Evolutionary conservation across 2,797 vertebrate species (phyloP).

Genomic region (Vireo griseus): DNA sequence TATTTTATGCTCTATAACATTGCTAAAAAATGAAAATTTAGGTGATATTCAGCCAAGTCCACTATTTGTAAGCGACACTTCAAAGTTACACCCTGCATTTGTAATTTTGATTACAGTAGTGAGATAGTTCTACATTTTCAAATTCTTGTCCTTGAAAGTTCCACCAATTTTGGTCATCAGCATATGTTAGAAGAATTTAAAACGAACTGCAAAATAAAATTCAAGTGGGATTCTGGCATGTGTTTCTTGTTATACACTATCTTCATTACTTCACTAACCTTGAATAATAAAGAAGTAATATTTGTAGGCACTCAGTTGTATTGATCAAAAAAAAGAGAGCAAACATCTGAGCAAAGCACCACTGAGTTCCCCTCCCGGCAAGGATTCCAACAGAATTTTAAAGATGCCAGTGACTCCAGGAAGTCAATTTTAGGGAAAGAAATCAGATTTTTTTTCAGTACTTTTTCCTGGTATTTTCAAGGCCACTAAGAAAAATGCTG

Average conservation of each 20-base stretch:
- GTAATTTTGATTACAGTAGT: not conserved
- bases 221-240: not conserved
- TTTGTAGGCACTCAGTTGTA: not conserved
- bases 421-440: not conserved
- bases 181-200: not conserved
- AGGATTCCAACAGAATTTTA: not conserved
- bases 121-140: not conserved
- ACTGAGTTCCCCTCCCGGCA: not conserved
- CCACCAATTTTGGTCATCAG: not conserved
- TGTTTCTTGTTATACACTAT: not conserved
- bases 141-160: not conserved
- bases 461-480: not conserved
- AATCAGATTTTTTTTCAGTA: not conserved
- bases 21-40: not conserved
- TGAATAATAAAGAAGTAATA: not conserved
- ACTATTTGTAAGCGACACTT: not conserved
- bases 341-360: not conserved
- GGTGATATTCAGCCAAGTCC: not conserved
- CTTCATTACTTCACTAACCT: not conserved
- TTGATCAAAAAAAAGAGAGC: not conserved
- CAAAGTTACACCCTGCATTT: rapidly evolving
- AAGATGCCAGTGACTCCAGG: not conserved
- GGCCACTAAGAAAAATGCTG: not conserved
- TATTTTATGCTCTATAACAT: not conserved
- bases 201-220: not conserved